Evolutionary conservation across 1,140 invertebrate species (phyloP), one percentile per base, ranked within the genome.

Genomic region (Eubasilissa regina): DNA sequence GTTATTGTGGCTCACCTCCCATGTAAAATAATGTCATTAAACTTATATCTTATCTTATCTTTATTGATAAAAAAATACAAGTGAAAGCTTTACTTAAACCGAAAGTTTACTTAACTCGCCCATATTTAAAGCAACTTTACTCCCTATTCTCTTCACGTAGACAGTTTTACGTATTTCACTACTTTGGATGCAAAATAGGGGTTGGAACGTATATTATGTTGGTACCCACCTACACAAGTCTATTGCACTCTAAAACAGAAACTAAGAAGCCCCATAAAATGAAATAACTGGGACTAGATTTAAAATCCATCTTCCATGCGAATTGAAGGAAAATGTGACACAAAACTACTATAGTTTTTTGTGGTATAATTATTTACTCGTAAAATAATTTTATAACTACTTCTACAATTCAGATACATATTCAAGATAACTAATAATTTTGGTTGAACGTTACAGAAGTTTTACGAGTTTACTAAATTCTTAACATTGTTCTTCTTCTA

Each of bases 151-250:
- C 58, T 62, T 19, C 58, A 21, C 58, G 25, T 21, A 21, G 58
- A 62, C 58, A 60, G 56, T 60, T 60, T 21, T 60, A n/a, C 56
- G 58, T 62, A 19, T 51, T 62, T 62, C 58, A 25, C 58, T 62
- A 62, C 58, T 62, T 62, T 62, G 58, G 58, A 62, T 62, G 58
- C 58, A 62, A 62, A 62, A 35, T 62, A 62, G 58, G 48, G 58
- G 17, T 25, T 12, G 58, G 19, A 62, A 25, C 25, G 25, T 10
- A 25, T 35, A 35, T 35, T 35, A 35, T 35, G 6, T 35, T 35
- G 25, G 25, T 35, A 3, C 25, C 1, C 6, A 35, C 25, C 25
- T 6, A 35, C 11, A 21, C 19, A 62, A 62, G 58, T 62, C 25
- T 62, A 62, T 62, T 62, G 58, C 58, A 62, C 58, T 62, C 13